These are phyloP conservation scores for Bos indicus DNA, from an alignment of 2,113 vertebrate species.

Conservation along the genomic window DNA sequence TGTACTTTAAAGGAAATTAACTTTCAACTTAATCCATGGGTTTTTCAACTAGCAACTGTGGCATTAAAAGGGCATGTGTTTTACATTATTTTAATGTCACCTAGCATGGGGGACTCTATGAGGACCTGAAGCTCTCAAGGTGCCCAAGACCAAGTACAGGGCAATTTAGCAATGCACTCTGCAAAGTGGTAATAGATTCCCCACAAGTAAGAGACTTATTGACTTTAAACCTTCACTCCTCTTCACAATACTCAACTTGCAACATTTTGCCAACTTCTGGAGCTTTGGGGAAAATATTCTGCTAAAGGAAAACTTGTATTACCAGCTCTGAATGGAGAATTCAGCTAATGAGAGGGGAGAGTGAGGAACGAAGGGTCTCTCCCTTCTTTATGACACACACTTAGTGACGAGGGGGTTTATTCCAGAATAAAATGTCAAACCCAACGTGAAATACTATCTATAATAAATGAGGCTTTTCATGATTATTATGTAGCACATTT, in stretches of 20 bases:
- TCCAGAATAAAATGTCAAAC: conserved; percentile 66
- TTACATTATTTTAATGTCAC: background rate
- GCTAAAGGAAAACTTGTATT: background rate
- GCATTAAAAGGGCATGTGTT: background rate
- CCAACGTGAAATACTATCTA: conserved; percentile 56
- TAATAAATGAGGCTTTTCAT: conserved; percentile 43
- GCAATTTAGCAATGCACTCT: background rate
- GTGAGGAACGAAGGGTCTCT: background rate
- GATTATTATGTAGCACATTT: conserved; percentile 40
- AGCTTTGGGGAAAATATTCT: conserved; percentile 35
- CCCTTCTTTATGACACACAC: conserved; percentile 24
- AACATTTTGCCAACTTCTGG: conserved; percentile 54
- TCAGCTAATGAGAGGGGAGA: conserved; percentile 22
- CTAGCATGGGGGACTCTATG: background rate
- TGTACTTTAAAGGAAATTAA: background rate
- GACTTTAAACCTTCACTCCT: background rate
- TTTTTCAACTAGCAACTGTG: background rate
- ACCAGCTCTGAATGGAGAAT: conserved; percentile 32
- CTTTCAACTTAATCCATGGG: background rate
- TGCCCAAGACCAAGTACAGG: background rate
- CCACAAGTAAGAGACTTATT: background rate
- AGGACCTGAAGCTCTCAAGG: background rate
- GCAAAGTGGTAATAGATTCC: background rate
- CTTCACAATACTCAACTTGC: background rate
- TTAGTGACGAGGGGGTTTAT: conserved; percentile 40